Evolutionary conservation across 2,888 invertebrate species (phyloP).

Genomic region (Pyrgus malvae): DNA sequence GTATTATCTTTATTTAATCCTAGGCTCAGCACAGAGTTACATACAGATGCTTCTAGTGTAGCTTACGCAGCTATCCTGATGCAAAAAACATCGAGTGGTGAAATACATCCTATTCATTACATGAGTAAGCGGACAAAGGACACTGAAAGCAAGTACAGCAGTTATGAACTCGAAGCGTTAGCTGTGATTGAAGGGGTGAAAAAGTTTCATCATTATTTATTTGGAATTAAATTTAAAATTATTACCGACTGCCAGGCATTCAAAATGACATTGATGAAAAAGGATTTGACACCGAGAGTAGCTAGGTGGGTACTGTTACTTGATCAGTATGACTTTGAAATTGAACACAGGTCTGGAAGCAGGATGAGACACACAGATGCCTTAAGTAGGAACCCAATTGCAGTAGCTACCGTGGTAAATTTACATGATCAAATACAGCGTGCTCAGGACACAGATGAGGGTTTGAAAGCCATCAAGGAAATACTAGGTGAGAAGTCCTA

Average conservation of each 20-base stretch:
- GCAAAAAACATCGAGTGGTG: neutral
- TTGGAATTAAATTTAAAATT: conserved; percentile 35
- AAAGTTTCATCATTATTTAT: conserved; percentile 33
- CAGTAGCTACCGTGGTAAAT: neutral
- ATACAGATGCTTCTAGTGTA: conserved; percentile 34
- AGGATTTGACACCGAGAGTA: conserved; percentile 38
- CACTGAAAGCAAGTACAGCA: neutral
- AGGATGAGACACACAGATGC: neutral
- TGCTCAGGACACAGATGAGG: neutral
- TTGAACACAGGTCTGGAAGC: conserved; percentile 37
- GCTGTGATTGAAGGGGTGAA: neutral
- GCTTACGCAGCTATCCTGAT: neutral
- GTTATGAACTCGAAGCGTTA: neutral
- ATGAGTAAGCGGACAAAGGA: neutral
- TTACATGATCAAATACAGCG: neutral
- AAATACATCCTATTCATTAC: neutral
- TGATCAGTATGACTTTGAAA: conserved; percentile 35
- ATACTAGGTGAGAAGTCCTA: neutral
- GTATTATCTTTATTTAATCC: neutral
- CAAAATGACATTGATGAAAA: conserved; percentile 36
- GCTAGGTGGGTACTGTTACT: conserved; percentile 38
- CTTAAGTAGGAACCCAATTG: neutral
- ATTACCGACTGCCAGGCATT: conserved; percentile 37
- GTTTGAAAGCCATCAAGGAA: neutral
- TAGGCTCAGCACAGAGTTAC: conserved; percentile 31